A percentile compares a stretch with the other conserved stretches of the same genome.
These are phyloP conservation scores for Sciurus carolinensis DNA, from an alignment of 2,797 vertebrate genomes.

Conservation along the genomic window DNA sequence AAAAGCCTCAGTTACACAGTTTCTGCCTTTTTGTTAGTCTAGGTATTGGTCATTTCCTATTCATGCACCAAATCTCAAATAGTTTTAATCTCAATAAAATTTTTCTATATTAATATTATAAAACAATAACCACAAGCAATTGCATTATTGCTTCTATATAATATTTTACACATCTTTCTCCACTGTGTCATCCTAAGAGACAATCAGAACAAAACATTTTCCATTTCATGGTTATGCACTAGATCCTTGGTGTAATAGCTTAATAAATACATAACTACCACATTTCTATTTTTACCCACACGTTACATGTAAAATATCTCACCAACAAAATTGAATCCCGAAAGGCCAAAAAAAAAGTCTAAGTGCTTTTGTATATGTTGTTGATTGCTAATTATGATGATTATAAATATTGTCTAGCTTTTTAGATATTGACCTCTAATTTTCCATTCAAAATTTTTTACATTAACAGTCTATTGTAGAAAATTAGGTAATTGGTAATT, in stretches of 20 bases:
- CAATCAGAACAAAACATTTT: neutral
- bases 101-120: neutral
- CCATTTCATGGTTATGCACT: neutral
- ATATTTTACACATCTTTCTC: neutral
- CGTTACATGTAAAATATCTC: neutral
- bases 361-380: neutral
- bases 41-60: neutral
- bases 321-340: neutral
- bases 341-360: neutral
- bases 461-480: neutral
- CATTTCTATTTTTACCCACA: neutral
- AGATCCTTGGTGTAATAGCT: neutral
- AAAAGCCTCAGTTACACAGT: neutral
- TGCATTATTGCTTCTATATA: neutral
- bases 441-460: slow-evolving; percentile 42
- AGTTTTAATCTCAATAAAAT: neutral
- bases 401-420: slow-evolving; percentile 20
- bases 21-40: neutral
- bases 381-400: neutral
- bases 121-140: neutral
- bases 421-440: slow-evolving; percentile 15
- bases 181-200: neutral
- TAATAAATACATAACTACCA: neutral
- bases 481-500: slow-evolving; percentile 61
- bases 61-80: neutral